These are phyloP conservation scores for Pocillopora grandis DNA, from an alignment of 92 coral and sea anemone species.

Conservation along the genomic window DNA sequence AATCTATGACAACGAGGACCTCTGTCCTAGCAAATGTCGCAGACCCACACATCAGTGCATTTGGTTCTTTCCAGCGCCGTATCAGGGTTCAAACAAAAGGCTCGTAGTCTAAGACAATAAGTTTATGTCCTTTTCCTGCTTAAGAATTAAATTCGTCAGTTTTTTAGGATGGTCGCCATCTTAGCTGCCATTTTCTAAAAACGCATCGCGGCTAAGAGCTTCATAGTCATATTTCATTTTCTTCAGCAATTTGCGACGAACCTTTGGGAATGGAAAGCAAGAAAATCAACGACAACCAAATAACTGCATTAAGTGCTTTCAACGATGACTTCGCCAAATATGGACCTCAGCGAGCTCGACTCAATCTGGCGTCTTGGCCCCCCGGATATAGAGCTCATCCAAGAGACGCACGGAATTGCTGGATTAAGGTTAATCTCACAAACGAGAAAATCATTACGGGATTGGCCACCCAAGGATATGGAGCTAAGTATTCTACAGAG, in stretches of 20 bases:
- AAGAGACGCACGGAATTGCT: neutral
- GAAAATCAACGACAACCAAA: constrained; percentile 22
- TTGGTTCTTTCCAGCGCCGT: neutral
- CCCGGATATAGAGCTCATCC: constrained; percentile 56
- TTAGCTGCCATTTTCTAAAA: neutral
- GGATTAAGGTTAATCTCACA: constrained; percentile 48
- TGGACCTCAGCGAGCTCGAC: constrained; percentile 56
- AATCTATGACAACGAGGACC: too few species aligned
- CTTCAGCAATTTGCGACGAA: constrained; percentile 33
- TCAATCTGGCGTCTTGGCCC: constrained; percentile 33
- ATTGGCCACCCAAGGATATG: constrained; percentile 60
- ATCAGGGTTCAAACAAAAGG: neutral
- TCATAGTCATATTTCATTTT: neutral
- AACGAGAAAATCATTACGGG: constrained; percentile 51
- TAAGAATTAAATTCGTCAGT: too few species aligned
- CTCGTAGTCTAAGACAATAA: neutral
- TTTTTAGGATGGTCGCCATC: too few species aligned
- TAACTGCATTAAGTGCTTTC: constrained; percentile 40
- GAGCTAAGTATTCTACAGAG: constrained; percentile 31
- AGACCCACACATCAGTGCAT: too few species aligned
- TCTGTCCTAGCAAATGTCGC: too few species aligned
- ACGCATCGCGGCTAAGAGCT: neutral
- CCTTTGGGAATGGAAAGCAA: constrained; percentile 44
- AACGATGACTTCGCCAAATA: constrained; percentile 32
- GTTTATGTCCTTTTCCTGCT: neutral